Percentiles rank a stretch among this genome's conserved stretches.
These are phyloP conservation scores for Falco biarmicus DNA, from an alignment of 2,797 vertebrate genomes.

Conservation along the genomic window DNA sequence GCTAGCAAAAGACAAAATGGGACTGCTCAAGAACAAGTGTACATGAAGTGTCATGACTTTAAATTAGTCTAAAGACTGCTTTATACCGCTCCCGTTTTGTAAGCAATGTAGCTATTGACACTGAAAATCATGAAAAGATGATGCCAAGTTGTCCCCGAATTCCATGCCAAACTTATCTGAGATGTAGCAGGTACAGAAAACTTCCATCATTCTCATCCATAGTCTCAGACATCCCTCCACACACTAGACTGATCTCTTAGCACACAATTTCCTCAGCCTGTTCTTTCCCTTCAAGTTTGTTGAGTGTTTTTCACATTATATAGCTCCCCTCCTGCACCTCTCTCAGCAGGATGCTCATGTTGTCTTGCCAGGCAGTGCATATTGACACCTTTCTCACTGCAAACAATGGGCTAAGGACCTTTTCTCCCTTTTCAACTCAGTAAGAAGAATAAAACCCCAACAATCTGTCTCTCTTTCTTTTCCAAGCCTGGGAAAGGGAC, in stretches of 20 bases:
- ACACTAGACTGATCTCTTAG: background rate
- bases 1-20: background rate
- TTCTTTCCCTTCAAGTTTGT: background rate
- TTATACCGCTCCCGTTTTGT: background rate
- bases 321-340: background rate
- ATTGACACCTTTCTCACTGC: background rate
- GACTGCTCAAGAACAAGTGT: rapidly evolving
- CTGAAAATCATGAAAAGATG: background rate
- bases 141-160: background rate
- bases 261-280: background rate
- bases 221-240: background rate
- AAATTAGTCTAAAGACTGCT: background rate
- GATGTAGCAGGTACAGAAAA: background rate
- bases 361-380: background rate
- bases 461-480: background rate
- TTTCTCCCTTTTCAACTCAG: background rate
- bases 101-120: background rate
- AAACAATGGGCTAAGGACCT: background rate
- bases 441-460: background rate
- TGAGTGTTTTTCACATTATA: background rate
- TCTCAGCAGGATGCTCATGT: background rate
- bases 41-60: rapidly evolving
- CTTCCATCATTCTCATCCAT: background rate
- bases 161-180: background rate
- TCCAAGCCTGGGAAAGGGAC: background rate